Percentiles rank a stretch among this genome's conserved stretches.
Evolutionary conservation across 2,888 invertebrate species (phyloP).

Genomic region (Xanthia icteritia): DNA sequence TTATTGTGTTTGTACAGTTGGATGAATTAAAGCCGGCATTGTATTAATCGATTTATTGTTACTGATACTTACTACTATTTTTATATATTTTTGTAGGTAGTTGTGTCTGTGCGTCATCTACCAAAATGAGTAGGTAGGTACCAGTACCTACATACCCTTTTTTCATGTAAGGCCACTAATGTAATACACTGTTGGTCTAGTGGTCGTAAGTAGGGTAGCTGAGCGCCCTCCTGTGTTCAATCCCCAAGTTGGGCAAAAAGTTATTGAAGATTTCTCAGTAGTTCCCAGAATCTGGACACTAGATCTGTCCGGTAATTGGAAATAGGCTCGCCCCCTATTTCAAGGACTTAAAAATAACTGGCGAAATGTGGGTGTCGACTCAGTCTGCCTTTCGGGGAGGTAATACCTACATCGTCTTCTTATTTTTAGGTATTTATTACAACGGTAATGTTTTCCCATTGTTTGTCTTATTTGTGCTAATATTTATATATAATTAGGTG

Average conservation of each 20-base stretch:
- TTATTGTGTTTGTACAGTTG: slow-evolving; percentile 48
- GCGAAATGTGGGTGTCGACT: not conserved
- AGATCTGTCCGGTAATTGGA: not conserved
- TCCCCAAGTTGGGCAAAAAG: not conserved
- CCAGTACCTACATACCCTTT: not conserved
- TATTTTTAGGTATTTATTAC: not conserved
- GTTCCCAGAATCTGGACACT: not conserved
- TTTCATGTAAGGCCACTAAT: not conserved
- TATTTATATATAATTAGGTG: too few species aligned
- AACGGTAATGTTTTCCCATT: too few species aligned
- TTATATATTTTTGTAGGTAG: not conserved
- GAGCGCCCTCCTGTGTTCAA: not conserved
- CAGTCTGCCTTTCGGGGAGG: not conserved
- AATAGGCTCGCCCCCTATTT: not conserved
- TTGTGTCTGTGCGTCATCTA: not conserved
- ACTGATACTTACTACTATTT: not conserved
- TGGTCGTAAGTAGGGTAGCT: not conserved
- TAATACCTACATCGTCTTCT: not conserved
- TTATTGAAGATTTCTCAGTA: not conserved
- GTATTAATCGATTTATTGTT: slow-evolving; percentile 37
- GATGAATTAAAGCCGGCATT: slow-evolving; percentile 20
- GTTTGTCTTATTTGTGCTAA: too few species aligned
- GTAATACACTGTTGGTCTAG: not conserved
- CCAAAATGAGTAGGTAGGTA: not conserved
- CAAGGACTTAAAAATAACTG: not conserved